Conservation (phyloP, 2,888 invertebrate genomes). For the Campaea margaritaria region DNA sequence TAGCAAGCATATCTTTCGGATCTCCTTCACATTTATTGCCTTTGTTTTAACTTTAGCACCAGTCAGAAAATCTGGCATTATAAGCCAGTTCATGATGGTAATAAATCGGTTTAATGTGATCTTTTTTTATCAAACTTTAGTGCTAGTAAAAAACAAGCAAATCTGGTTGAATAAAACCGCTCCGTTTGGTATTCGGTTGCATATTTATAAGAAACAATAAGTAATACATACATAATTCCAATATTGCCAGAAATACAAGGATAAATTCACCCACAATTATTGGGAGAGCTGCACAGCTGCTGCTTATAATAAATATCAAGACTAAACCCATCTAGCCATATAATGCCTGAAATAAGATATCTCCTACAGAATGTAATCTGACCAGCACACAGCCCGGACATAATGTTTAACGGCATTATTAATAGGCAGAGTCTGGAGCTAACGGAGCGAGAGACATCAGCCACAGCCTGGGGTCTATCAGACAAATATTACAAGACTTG, state of each 20-base stretch:
- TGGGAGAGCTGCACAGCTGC: no score
- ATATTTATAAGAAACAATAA: no score
- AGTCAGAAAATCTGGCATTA: constrained; percentile 3
- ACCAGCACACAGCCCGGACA: constrained; percentile 9
- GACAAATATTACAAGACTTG: constrained; percentile 8
- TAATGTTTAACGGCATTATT: constrained; percentile 20
- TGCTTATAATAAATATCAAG: background rate
- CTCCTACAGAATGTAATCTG: constrained; percentile 11
- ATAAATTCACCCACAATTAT: no score
- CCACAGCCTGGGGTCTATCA: constrained; percentile 7
- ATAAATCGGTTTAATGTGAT: background rate
- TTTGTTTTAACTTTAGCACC: background rate
- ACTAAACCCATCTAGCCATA: no score
- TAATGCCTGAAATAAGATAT: constrained; percentile 3
- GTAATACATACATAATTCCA: no score
- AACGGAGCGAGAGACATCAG: constrained; percentile 27
- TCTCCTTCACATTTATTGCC: constrained; percentile 1
- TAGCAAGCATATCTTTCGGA: constrained; percentile 4
- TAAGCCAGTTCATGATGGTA: background rate
- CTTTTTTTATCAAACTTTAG: background rate
- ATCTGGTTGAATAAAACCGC: background rate
- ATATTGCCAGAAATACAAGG: no score
- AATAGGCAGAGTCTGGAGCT: constrained; percentile 24
- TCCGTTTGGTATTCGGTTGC: no score
- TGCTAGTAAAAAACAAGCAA: background rate